phyloP scores from a whole-genome alignment of 2,888 invertebrate genomes.

The Vandiemenella viatica region DNA sequence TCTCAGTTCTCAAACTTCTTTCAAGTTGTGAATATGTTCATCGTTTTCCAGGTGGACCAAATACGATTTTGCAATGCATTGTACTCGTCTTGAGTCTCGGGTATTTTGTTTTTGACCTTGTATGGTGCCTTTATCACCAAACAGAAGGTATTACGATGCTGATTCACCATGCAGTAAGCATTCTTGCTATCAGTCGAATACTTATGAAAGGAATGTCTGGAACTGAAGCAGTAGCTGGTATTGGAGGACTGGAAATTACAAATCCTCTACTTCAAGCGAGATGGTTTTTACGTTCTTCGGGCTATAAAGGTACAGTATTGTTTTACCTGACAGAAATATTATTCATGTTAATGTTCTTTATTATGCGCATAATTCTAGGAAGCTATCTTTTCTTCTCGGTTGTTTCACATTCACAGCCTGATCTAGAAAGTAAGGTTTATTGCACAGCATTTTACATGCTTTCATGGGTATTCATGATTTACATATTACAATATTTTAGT shows the following conservation, averaged over 20 bases:
- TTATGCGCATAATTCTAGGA: slow-evolving; percentile 37
- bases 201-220: slow-evolving; percentile 29
- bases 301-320: slow-evolving; percentile 31
- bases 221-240: slow-evolving; percentile 23
- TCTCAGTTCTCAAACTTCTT: background rate
- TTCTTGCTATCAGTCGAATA: slow-evolving; percentile 35
- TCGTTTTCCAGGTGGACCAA: slow-evolving; percentile 19
- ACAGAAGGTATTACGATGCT: slow-evolving; percentile 37
- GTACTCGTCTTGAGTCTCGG: slow-evolving; percentile 42
- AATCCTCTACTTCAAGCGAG: slow-evolving; percentile 45
- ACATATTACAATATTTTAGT: slow-evolving; percentile 30
- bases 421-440: slow-evolving; percentile 19
- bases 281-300: slow-evolving; percentile 42
- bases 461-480: slow-evolving; percentile 32
- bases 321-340: slow-evolving; percentile 34
- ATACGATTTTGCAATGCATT: slow-evolving; percentile 27
- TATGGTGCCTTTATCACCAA: slow-evolving; percentile 40
- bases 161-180: slow-evolving; percentile 37
- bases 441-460: slow-evolving; percentile 30
- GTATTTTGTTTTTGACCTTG: slow-evolving; percentile 44
- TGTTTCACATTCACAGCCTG: slow-evolving; percentile 30
- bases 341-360: slow-evolving; percentile 35
- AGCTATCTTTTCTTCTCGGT: slow-evolving; percentile 33
- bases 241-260: slow-evolving; percentile 42
- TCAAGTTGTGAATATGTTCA: too few species aligned